Evolutionary conservation across 2,113 vertebrate species (phyloP), one percentile per base, ranked within the genome.

Genomic region (Vombatus ursinus): DNA sequence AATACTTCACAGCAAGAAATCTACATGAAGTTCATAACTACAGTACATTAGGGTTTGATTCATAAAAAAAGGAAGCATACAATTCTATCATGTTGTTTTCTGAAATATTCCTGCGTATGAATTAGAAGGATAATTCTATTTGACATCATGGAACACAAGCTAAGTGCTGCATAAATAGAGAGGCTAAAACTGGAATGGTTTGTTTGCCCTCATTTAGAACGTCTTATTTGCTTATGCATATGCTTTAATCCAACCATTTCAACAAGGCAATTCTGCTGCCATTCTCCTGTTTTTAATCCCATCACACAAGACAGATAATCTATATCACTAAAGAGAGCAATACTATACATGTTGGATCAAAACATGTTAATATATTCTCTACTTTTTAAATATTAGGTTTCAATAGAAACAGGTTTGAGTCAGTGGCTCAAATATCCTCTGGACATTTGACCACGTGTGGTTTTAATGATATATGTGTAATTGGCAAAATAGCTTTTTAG

Each of bases 1-100:
- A 95, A 52, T 90, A 92, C 44, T 91, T 94, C 96, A 95, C 90
- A 98, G 97, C 90, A 96, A 96, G 97, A 91, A 61, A 96, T 94
- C 0, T 53, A 24, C 53, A 89, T 91, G 16, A 1, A 28, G 31
- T 61, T 96, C 50, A 37, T 89, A 97, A 95, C 94, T 49, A 92
- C 19, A 19, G 10, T 91, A 11, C 12, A 96, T 90, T 51, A 77
- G 19, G 26, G 9, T 96, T 96, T 90, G 53, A 93, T 95, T 94
- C 92, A 84, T 52, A 92, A 95, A 93, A 93, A 92, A 97, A 95
- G 49, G 97, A 52, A 68, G 93, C 49, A 53, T 90, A 95, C 96
- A 54, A 94, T 93, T 93, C 3, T 49, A 90, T 52, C 47, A 84
- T 52, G 48, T 92, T 95, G 57, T 92, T 57, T 96, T 84, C 90